Base-by-base conservation (phyloP, 2,888 invertebrate genomes). In the Priocnemis perturbator region DNA sequence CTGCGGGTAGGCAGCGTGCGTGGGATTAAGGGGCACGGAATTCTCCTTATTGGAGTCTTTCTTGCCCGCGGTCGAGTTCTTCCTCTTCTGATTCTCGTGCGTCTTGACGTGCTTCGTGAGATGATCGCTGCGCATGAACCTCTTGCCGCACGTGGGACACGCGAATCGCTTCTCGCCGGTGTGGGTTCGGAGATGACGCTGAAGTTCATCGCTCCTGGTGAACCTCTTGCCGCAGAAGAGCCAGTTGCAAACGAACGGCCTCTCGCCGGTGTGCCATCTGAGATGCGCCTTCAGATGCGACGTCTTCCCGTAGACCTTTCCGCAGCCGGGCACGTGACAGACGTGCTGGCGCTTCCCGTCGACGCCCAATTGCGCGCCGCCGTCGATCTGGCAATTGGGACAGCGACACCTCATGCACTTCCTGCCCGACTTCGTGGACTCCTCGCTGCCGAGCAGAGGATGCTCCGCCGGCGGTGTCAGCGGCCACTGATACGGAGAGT, bases 71-170 rank as follows among this genome's bases (percentile, higher is more conserved):
- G 26, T 26, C 1, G 20, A 89, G 77, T 90, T 90, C 65, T 85
- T 91, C 70, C 91, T 91, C 64, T 91, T 92, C 20, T 92, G 90
- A 76, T 93, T 94, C 30, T 93, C 93, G 81, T 98, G 98, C 0
- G 97, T 98, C 87, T 97, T 97, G 74, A 94, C 93, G 88, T 98
- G 98, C 88, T 98, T 98, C 71, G 94, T 94, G n/a, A 98, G 91
- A 87, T 98, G 98, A 87, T 98, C 98, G 73, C 96, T 96, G 20
- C 98, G 91, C 93, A 97, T 97, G 89, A 98, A 98, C 59, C 95
- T 92, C 88, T 98, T 98, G 48, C 93, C 92, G 88, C 98, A 98
- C n/a, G 94, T 91, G 53, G 93, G 93, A 85, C 98, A 98, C 0
- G 94, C 93, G 87, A 97, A 97, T 45, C 96, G 91, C 81, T 97